Base-by-base conservation (phyloP, 2,797 vertebrate species). In the Argya squamiceps region DNA sequence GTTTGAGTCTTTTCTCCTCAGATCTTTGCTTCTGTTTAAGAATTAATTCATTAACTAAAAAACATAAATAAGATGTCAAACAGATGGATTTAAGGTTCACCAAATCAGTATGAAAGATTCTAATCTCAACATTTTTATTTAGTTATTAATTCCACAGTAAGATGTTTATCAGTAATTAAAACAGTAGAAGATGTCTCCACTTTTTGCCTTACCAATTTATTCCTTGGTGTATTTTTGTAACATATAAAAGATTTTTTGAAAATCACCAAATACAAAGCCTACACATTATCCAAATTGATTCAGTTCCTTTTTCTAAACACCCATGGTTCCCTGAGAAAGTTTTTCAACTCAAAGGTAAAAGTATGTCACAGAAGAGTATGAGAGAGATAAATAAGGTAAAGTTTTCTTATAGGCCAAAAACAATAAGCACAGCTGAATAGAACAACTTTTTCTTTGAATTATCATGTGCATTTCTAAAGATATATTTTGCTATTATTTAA, bases 11-110 rank as follows among this genome's bases (percentile, higher is more conserved):
- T 96, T 99, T 99, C 97, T 99, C 99, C 90, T 99, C 99, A 81
- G 98, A 99, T 97, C 99, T 98, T 97, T 99, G 99, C 94, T 99
- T 99, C 97, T 99, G 99, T 98, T 99, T 99, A n/a, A 99, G 99
- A 98, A 99, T 99, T 81, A 99, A 98, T 92, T 99, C 99, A 96
- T 99, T 99, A 82, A 99, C 99, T 99, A 92, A 74, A 98, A 98
- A 76, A 77, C 27, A 96, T 8, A 97, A 88, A 55, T 6, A 83
- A 16, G 5, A 67, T 4, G 10, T 58, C 30, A 93, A 82, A 60
- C 11, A 60, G 64, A 32, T 50, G 7, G 60, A 37, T 41, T 83
- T 39, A 34, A 88, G 73, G 41, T 41, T 60, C 39, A 73, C 12
- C 46, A 85, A 47, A 21, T 8, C 32, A 82, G 13, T 20, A 64